Evolutionary conservation across 2,888 invertebrate genomes (phyloP), one percentile per base, ranked within the genome.

Genomic region (Spilarctia lutea): DNA sequence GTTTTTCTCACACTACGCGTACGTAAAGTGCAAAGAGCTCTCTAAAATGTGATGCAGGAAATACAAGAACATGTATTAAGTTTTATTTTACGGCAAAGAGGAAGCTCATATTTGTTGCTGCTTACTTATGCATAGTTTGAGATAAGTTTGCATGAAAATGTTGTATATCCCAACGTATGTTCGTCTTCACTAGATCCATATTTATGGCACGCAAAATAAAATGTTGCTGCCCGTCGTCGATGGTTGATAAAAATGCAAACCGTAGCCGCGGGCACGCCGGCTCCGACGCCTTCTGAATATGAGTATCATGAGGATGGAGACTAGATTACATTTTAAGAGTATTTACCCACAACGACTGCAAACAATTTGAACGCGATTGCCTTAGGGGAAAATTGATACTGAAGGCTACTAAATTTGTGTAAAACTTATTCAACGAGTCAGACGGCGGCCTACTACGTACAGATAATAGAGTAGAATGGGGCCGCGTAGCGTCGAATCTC

Each of bases 171-270:
- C 88, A 87, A 88, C 90, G 89, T 92, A 91, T 92, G 91, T 91
- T 91, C 90, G 88, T 90, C 90, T 90, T 88, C 89, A 90, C 89
- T 86, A 90, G 93, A 91, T 94, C 90, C 93, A 95, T 95, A 95
- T 95, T 95, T 95, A 95, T 94, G 91, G 90, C 93, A 93, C 92
- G 94, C 92, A 94, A 92, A 94, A 94, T 94, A 94, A 94, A 94
- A 94, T 94, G 94, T 92, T 86, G 91, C 91, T 91, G 90, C 90
- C 89, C 91, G 92, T 93, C 92, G 90, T 90, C 93, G 91, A 91
- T 91, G 90, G 87, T 93, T 94, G 93, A 95, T 95, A 96, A 95
- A 95, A 95, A 96, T 95, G 94, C 95, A 94, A 94, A 94, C 94
- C 91, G 88, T 90, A 86, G 91, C 94, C 92, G 92, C 91, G 82